Evolutionary conservation across 2,888 invertebrate genomes (phyloP), one percentile per base, ranked within the genome.

Genomic region (Dryobota labecula): DNA sequence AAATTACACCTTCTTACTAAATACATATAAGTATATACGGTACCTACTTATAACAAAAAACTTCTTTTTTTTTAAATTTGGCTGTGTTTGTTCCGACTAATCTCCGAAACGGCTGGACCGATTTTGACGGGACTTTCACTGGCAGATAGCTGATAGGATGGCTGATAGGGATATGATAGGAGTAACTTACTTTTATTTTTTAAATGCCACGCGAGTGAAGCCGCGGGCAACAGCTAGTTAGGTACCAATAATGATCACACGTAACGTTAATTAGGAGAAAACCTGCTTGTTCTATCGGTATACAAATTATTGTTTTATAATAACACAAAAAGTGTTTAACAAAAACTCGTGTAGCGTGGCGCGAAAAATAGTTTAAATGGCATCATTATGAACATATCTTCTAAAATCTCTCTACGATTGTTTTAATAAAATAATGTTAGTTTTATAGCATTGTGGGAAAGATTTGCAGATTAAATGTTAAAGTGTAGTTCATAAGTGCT

Each of bases 401-500:
- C 20, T 30, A 30, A 53, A 67, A 76, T 62, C 56, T 47, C 43
- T 76, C 24, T 36, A 41, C 36, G 8, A 61, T 64, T 64, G 54
- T 70, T 81, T 51, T 60, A 49, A 65, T 41, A 63, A 41, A 18
- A 49, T 18, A 41, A 75, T 75, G 49, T 68, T 41, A 51, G 60
- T 62, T 61, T 74, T 70, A 54, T 43, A 78, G 67, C 45, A 54
- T 36, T 78, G 84, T 84, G 76, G 20, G 76, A 78, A 78, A 76
- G 78, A 81, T 78, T 63, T n/a, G 27, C 49, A 57, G 70, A 86
- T 82, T 51, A 84, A 84, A 74, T 27, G 66, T 53, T 61, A 33
- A 63, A 70, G 71, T 73, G 70, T 70, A 84, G 77, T 85, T 84
- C 56, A 62, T 72, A 66, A 83, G 82, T 77, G 73, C 41, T 70